Conservation (phyloP, 2,888 invertebrate genomes). For the Bedellia somnulentella region DNA sequence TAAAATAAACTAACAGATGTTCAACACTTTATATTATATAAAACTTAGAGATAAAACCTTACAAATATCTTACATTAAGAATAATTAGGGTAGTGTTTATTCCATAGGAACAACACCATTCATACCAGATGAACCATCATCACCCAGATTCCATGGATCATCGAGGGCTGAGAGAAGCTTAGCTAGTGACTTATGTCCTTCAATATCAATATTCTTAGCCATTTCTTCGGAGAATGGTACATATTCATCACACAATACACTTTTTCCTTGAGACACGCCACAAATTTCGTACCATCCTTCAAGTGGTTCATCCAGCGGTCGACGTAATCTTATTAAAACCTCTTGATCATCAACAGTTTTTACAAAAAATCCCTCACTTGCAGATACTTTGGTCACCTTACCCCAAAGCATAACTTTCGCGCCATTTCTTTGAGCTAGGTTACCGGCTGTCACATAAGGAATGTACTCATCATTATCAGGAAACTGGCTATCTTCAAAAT, state of each 20-base stretch:
- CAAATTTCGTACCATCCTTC: conserved; percentile 54
- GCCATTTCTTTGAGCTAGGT: conserved; percentile 42
- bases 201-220: conserved; percentile 38
- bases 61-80: no score
- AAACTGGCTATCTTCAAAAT: conserved; percentile 46
- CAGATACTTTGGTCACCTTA: conserved; percentile 43
- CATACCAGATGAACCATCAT: conserved; percentile 17
- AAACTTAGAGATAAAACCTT: no score
- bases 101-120: conserved; percentile 36
- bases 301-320: conserved; percentile 35
- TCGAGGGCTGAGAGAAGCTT: conserved; percentile 38
- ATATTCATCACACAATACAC: conserved; percentile 45
- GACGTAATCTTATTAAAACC: conserved; percentile 34
- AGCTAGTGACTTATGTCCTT: conserved; percentile 42
- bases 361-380: conserved; percentile 43
- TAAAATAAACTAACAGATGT: no score
- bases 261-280: conserved; percentile 46
- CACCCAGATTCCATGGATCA: conserved; percentile 50
- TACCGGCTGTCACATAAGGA: conserved; percentile 49
- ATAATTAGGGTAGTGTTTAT: no score
- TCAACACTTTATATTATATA: no score
- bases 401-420: conserved; percentile 50
- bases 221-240: conserved; percentile 35
- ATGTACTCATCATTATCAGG: conserved; percentile 51
- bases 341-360: conserved; percentile 52